phyloP scores from a whole-genome alignment of 2,113 vertebrate species.

The Perca fluviatilis region DNA sequence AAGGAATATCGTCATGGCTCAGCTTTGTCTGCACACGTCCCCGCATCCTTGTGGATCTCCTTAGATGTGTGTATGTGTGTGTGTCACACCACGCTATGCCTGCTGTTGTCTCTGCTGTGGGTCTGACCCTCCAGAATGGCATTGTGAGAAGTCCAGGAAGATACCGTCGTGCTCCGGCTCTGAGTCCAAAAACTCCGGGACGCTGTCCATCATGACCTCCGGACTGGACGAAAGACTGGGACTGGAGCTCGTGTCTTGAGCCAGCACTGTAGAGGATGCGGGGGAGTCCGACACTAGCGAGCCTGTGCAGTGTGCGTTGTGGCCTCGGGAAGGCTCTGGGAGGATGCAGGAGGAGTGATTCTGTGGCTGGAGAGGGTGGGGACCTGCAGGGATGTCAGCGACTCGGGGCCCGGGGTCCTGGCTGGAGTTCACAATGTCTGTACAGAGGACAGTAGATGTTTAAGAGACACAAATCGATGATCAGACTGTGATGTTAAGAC shows the following conservation, averaged over 20 bases:
- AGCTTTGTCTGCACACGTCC: conserved; percentile 13
- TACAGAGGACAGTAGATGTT: conserved; percentile 47
- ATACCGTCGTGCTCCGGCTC: conserved; percentile 91
- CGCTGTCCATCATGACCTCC: conserved; percentile 87
- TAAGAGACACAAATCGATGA: neutral
- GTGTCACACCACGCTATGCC: conserved; percentile 82
- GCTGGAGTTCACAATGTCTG: conserved; percentile 74
- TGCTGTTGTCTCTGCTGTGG: conserved; percentile 79
- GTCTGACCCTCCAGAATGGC: conserved; percentile 70
- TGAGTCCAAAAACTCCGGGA: conserved; percentile 88
- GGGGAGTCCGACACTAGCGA: conserved; percentile 56
- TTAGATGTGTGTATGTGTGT: conserved; percentile 6
- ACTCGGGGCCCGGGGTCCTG: conserved; percentile 51
- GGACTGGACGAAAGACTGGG: conserved; percentile 86
- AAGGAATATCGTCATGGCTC: conserved; percentile 48
- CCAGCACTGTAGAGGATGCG: conserved; percentile 57
- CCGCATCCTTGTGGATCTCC: neutral
- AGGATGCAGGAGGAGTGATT: conserved; percentile 70
- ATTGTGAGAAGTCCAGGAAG: conserved; percentile 91
- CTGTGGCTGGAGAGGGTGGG: conserved; percentile 22
- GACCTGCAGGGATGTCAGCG: neutral
- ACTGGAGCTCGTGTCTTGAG: conserved; percentile 76
- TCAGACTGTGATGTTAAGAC: neutral
- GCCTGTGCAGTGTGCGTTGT: conserved; percentile 55
- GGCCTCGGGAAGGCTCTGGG: conserved; percentile 56